Conservation (phyloP, 1,140 invertebrate genomes). For the Saccostrea glomerata region DNA sequence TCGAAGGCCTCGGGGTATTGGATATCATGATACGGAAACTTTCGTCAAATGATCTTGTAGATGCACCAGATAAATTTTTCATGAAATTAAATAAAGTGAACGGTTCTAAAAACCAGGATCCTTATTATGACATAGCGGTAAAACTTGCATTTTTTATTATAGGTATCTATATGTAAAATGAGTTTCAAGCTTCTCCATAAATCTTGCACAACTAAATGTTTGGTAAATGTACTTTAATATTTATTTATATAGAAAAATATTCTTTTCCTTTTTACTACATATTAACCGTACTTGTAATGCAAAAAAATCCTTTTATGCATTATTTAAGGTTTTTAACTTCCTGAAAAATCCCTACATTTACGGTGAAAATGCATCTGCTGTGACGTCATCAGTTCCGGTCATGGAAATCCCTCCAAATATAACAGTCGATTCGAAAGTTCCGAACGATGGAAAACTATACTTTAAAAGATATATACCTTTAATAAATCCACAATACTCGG, state of each 20-base stretch:
- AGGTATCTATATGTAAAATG: too few species aligned
- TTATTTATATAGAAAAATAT: too few species aligned
- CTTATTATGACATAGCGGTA: background rate
- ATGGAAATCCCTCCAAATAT: background rate
- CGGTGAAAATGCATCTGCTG: background rate
- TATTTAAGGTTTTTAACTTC: background rate
- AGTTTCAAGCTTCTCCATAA: too few species aligned
- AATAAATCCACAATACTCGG: slow-evolving; percentile 13
- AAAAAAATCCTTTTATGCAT: too few species aligned
- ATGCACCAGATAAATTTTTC: background rate
- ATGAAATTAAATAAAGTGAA: background rate
- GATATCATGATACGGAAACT: slow-evolving; percentile 8
- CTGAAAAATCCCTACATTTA: background rate
- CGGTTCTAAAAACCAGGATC: background rate
- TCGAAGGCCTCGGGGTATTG: background rate
- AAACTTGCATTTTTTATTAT: too few species aligned
- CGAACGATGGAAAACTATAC: background rate
- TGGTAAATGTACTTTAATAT: too few species aligned
- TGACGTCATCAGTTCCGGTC: background rate
- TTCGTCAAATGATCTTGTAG: background rate
- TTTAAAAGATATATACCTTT: slow-evolving; percentile 16
- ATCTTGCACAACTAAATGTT: too few species aligned
- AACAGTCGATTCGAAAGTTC: background rate
- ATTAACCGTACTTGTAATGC: too few species aligned
- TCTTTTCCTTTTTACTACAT: too few species aligned